A percentile compares a stretch with the other conserved stretches of the same genome.
phyloP scores from a whole-genome alignment of 2,797 vertebrate species.

The Karalla daura region DNA sequence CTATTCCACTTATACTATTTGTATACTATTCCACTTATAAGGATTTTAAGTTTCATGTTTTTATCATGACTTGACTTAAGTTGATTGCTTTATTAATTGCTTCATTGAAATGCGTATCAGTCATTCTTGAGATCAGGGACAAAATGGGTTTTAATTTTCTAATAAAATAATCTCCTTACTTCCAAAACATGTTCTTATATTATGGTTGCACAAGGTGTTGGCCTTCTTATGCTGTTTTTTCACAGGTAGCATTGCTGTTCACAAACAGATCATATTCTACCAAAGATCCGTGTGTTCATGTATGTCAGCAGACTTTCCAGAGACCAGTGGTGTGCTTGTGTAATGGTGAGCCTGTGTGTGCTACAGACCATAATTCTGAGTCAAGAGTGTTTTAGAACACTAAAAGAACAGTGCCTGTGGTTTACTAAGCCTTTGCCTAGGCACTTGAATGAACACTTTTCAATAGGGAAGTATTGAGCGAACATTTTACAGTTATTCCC shows the following conservation, averaged over 20 bases:
- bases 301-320: slow-evolving; percentile 33
- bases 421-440: slow-evolving; percentile 46
- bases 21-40: too few species aligned
- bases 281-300: slow-evolving; percentile 5
- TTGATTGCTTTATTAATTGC: too few species aligned
- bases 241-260: slow-evolving; percentile 11
- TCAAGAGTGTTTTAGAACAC: slow-evolving; percentile 36
- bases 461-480: slow-evolving; percentile 25
- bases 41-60: too few species aligned
- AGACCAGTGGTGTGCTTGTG: slow-evolving; percentile 20
- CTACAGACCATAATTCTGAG: slow-evolving; percentile 44
- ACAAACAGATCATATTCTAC: slow-evolving; percentile 22
- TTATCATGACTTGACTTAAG: too few species aligned
- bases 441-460: slow-evolving; percentile 28
- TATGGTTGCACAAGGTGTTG: too few species aligned
- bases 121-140: too few species aligned
- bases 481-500: slow-evolving; percentile 7
- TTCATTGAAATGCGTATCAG: too few species aligned
- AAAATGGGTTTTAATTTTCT: too few species aligned
- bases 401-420: slow-evolving; percentile 62
- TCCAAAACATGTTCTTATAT: too few species aligned
- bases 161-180: too few species aligned
- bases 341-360: not conserved
- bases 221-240: slow-evolving; percentile 1
- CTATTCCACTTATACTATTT: too few species aligned